Evolutionary conservation across 2,113 vertebrate genomes (phyloP).

Genomic region (Malurus cyaneus): DNA sequence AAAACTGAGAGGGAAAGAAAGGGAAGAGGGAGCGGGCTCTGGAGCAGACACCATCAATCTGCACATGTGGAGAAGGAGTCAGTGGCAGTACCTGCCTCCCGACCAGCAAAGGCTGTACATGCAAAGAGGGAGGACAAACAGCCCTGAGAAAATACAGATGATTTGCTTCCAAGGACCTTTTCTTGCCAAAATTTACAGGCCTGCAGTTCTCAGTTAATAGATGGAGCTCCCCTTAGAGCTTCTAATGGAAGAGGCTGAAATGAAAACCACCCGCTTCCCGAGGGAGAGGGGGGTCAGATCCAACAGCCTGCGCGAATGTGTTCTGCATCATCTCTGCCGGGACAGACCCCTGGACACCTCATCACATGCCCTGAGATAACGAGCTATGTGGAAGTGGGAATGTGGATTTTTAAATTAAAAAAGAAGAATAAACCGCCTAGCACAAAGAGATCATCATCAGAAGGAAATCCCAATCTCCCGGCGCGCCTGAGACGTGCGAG

Average conservation of each 20-base stretch:
- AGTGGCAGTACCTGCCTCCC: conserved; percentile 33
- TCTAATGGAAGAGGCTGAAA: conserved; percentile 63
- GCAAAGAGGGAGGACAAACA: conserved; percentile 41
- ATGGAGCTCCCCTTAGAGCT: conserved; percentile 58
- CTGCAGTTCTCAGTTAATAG: conserved; percentile 55
- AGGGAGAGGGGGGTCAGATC: conserved; percentile 14
- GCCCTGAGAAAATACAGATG: conserved; percentile 53
- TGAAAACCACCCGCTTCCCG: conserved; percentile 58
- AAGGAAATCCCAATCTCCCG: not conserved
- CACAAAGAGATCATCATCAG: conserved; percentile 17
- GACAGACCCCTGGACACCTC: conserved; percentile 58
- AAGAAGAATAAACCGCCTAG: conserved; percentile 18
- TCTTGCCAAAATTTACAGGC: conserved; percentile 63
- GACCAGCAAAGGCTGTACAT: not conserved
- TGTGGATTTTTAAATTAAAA: conserved; percentile 61
- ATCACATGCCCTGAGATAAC: conserved; percentile 55
- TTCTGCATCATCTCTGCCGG: conserved; percentile 56
- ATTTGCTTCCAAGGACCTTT: conserved; percentile 53
- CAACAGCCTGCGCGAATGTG: not conserved
- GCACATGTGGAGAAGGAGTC: conserved; percentile 34
- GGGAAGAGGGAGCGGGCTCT: not conserved
- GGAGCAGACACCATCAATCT: conserved; percentile 45
- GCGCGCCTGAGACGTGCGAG: accelerated
- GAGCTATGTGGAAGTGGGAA: conserved; percentile 60
- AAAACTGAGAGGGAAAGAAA: conserved; percentile 16